Base-by-base conservation (phyloP, 2,888 invertebrate species). In the Eudasyphora cyanicolor region DNA sequence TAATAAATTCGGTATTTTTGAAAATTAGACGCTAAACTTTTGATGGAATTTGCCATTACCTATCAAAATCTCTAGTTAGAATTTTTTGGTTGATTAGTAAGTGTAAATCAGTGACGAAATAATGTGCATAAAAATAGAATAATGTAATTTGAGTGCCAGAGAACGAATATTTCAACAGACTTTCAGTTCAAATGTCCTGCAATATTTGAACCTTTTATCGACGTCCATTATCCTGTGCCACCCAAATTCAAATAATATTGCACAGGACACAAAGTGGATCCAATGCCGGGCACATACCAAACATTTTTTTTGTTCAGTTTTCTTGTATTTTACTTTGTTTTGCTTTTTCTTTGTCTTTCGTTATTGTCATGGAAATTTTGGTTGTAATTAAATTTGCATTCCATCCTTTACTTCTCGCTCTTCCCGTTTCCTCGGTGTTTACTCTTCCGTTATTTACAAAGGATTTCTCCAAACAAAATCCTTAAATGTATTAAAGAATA, bases 341-440 rank as follows among this genome's bases (percentile, higher is more conserved):
- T 76, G 21, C 42, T 17, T 69, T 51, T 67, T 38, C 75, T 62
- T 51, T 64, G 38, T 42, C 35, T 14, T 67, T 38, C 12, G 29
- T 12, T 19, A 71, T 83, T 80, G 80, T 83, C 77, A 80, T 80
- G 77, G 64, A 78, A 64, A 78, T 57, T 77, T 17, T 10, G 70
- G 45, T 71, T 74, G 32, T 49, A 79, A 74, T 79, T 45, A 76
- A 82, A 70, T 79, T 77, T 79, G 35, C 60, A 24, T 71, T 45
- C 29, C 38, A 73, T 38, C 38, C 49, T 29, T 76, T 49, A 38
- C 19, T 54, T 35, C 27, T 67, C 57, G 12, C 14, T 51, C 19
- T 54, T 35, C 27, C 73, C 57, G 12, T n/a, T 51, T 32, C 38
- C 38, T 73, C 71, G 57, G 19, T 75, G 35, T 67, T 76, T 67